phyloP scores from a whole-genome alignment of 2,888 invertebrate species.

The Ennomos quercinarius region DNA sequence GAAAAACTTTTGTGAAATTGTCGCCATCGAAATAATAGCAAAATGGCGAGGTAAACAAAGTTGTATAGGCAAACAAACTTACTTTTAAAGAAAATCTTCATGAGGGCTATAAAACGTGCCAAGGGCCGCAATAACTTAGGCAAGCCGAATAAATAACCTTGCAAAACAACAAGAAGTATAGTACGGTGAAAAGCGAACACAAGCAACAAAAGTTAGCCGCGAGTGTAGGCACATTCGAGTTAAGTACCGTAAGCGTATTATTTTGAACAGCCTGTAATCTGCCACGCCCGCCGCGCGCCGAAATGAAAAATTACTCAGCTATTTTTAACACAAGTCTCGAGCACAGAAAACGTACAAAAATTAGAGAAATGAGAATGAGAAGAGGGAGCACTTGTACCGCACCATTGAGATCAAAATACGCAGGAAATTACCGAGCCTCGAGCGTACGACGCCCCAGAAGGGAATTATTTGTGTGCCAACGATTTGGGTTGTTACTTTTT shows the following conservation, averaged over 20 bases:
- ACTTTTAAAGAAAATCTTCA: conserved; percentile 67
- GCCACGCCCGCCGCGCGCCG: conserved; percentile 81
- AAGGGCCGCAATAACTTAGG: conserved; percentile 63
- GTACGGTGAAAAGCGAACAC: conserved; percentile 67
- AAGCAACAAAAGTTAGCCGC: conserved; percentile 70
- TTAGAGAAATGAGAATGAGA: conserved; percentile 83
- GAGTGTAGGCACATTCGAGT: conserved; percentile 72
- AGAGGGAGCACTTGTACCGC: conserved; percentile 83
- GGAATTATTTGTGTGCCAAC: conserved; percentile 80
- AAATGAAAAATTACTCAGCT: conserved; percentile 84
- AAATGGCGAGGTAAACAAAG: conserved; percentile 52
- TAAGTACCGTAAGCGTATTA: conserved; percentile 78
- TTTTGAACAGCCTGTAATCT: conserved; percentile 82
- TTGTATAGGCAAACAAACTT: conserved; percentile 60
- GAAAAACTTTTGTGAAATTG: conserved; percentile 30
- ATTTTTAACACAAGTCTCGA: conserved; percentile 82
- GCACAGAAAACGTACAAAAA: conserved; percentile 84
- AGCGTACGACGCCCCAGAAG: conserved; percentile 64
- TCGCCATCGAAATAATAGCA: conserved; percentile 38
- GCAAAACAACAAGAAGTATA: conserved; percentile 56
- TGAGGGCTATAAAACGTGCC: conserved; percentile 66
- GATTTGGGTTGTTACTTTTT: conserved; percentile 79
- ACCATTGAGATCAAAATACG: conserved; percentile 84
- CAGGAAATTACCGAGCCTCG: conserved; percentile 81
- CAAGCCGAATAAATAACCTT: conserved; percentile 58